Conservation (phyloP, 1,140 invertebrate genomes). For the Ephestia elutella region DNA sequence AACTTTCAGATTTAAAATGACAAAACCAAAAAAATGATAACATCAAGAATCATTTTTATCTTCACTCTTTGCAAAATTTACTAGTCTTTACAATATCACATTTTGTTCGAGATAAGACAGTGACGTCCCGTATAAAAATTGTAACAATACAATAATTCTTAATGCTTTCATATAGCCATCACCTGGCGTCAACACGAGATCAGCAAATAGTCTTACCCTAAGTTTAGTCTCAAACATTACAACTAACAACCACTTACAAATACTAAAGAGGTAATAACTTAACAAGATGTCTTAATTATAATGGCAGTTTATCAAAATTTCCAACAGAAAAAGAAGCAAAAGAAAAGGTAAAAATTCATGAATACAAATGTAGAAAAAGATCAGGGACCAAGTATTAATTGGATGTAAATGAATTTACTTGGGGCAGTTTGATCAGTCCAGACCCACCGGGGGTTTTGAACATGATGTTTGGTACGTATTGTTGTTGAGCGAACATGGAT, state of each 20-base stretch:
- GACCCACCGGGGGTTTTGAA: conserved; percentile 53
- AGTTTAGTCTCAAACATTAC: conserved; percentile 54
- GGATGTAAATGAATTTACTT: conserved; percentile 42
- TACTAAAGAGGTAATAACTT: conserved; percentile 54
- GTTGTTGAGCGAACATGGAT: conserved; percentile 32
- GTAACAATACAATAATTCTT: conserved; percentile 72
- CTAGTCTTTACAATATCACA: conserved; percentile 73
- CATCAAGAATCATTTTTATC: conserved; percentile 71
- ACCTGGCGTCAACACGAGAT: conserved; percentile 67
- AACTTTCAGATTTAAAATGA: conserved; percentile 66
- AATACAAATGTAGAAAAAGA: conserved; percentile 26
- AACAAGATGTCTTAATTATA: conserved; percentile 57
- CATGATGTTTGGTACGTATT: conserved; percentile 30
- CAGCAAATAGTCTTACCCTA: conserved; percentile 61
- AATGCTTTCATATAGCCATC: conserved; percentile 68
- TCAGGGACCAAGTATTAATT: conserved; percentile 44
- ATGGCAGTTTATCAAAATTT: conserved; percentile 63
- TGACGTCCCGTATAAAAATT: conserved; percentile 68
- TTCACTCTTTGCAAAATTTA: conserved; percentile 57
- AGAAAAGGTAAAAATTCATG: conserved; percentile 36
- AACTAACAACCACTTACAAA: conserved; percentile 62
- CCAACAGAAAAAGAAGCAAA: conserved; percentile 29
- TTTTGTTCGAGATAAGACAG: conserved; percentile 68
- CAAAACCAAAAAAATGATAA: conserved; percentile 71
- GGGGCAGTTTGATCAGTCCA: conserved; percentile 56